These are phyloP conservation scores for Dryococelus australis DNA, from an alignment of 2,888 invertebrate species.

Conservation along the genomic window DNA sequence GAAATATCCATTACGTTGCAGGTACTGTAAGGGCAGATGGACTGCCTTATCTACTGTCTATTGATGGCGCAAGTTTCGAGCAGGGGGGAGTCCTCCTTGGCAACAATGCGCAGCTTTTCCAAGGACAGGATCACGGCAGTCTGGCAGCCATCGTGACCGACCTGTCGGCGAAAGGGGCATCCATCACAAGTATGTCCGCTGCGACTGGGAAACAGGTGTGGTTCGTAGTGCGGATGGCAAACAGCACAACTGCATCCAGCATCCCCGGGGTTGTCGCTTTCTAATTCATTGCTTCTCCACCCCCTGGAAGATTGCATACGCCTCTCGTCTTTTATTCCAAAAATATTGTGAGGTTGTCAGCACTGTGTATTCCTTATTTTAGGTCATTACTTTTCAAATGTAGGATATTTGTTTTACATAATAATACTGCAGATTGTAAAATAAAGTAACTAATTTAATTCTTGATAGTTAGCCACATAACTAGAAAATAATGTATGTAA, in stretches of 20 bases:
- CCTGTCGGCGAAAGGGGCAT: slow-evolving; percentile 52
- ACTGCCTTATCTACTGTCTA: slow-evolving; percentile 54
- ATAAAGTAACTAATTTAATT: background rate
- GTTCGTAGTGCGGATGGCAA: slow-evolving; percentile 55
- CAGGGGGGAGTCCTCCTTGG: slow-evolving; percentile 54
- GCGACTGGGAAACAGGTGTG: slow-evolving; percentile 53
- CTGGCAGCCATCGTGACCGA: slow-evolving; percentile 54
- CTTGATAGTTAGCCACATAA: background rate
- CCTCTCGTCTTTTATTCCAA: background rate
- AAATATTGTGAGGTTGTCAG: background rate
- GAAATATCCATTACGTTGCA: slow-evolving; percentile 44
- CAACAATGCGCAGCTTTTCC: slow-evolving; percentile 48
- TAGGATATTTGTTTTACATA: background rate
- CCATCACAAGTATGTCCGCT: slow-evolving; percentile 54
- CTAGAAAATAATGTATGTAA: too few relatives aligned
- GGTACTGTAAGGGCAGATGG: slow-evolving; percentile 56
- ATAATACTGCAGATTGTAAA: background rate
- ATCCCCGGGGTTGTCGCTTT: slow-evolving; percentile 38
- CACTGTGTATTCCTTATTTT: background rate
- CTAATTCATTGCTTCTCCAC: slow-evolving; percentile 11
- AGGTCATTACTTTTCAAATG: background rate
- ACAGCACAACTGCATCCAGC: slow-evolving; percentile 26
- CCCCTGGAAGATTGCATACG: background rate
- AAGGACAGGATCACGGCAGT: slow-evolving; percentile 47
- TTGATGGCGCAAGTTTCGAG: slow-evolving; percentile 56